Base-by-base conservation (phyloP, 2,888 invertebrate species). In the Lasioglossum pauxillum region DNA sequence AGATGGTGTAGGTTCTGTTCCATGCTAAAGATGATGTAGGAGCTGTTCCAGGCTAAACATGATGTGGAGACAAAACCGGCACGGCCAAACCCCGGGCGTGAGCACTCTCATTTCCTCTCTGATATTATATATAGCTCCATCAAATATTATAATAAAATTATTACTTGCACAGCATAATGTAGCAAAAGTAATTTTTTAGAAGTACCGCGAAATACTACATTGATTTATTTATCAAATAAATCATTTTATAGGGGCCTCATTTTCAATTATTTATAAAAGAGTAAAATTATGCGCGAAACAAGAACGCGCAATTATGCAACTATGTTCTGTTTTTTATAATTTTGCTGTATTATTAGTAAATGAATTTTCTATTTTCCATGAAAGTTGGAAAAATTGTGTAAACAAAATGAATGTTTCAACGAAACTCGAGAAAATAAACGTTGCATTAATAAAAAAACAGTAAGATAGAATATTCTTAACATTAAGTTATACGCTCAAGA, bases 381-480 rank as follows among this genome's bases (percentile, higher is more conserved):
- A 8, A 7, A 27, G 7, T 73, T 72, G 78, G 38, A 71, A 44
- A 75, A 53, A 46, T 75, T 69, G 38, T 75, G 60, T 64, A 31
- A 41, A 46, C 44, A 71, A 73, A 79, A 71, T n/a, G 64, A 75
- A 44, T 0, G 46, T 75, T 64, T 41, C 4, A 46, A 8, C 5
- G 12, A 23, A 83, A 35, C 8, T n/a, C 31, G 44, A n/a, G 44
- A 44, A 35, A 78, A 41, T 5, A 19, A 7, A 49, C 23, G 44
- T 46, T 19, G 10, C n/a, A 0, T 41, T 7, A 41, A 35, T 4
- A 44, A 73, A 12, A 73, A 53, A 46, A 67, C 27, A 7, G 84
- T 85, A 85, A 84, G 84, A 60, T 27, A 27, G 14, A 44, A 12
- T 75, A 57, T 75, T 31, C 5, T 49, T 64, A 31, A 16, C n/a